Base-by-base conservation (phyloP, 2,113 vertebrate species). In the Pituophis catenifer region DNA sequence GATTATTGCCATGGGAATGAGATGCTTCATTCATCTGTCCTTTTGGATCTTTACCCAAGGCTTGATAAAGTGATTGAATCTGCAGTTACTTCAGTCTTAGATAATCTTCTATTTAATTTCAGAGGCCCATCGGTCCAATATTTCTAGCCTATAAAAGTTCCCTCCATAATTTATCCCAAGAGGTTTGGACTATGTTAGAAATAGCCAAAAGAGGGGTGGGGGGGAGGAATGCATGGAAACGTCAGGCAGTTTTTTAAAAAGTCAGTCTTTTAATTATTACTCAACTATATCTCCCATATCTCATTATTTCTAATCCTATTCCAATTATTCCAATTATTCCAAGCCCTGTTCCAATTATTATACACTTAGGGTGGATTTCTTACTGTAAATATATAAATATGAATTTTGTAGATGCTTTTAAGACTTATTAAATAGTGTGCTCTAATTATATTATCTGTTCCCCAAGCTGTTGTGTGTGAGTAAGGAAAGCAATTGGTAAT, bases 71-170 rank as follows among this genome's bases (percentile, higher is more conserved):
- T 95, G 88, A 94, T 3, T 89, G 17, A 91, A 93, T 38, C 65
- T 52, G 92, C 94, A 86, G 92, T 90, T 93, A 87, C 89, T 89
- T 91, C 5, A 75, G 57, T 87, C 54, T 92, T 8, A 8, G 38
- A 94, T 94, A 93, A 93, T 17, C 85, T 54, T 94, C 17, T 75
- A 29, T 48, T 81, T 89, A 88, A 91, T 57, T 95, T 94, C 93
- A 93, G 7, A 13, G 90, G 96, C 92, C 93, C 1, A 95, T 21
- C 90, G 92, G 24, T 54, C 93, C 89, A 65, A 93, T 65, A 52
- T 75, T 75, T 88, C 15, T 88, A 19, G 91, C 44, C 7, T 26
- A 89, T 38, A 29, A 38, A 52, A 93, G 57, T 53, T 91, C 52
- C 19, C 92, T 93, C 91, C 88, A 88, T 92, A 1, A 0, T 91